Percentiles rank a stretch among this genome's conserved stretches.
These are phyloP conservation scores for Rana temporaria DNA, from an alignment of 2,113 vertebrate species.

Conservation along the genomic window DNA sequence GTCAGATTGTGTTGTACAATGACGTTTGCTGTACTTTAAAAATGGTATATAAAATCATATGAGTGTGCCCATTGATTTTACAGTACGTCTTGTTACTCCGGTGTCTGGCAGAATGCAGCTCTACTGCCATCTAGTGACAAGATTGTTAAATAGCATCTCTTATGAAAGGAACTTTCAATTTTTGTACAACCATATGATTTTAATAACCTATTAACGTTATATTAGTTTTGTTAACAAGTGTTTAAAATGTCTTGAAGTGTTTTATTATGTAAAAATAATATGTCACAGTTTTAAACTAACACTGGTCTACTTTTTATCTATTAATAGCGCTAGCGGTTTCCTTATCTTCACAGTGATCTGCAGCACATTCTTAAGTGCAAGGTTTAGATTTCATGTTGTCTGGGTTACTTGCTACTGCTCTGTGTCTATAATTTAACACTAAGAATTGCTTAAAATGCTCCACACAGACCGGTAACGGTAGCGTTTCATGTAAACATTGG, in stretches of 20 bases:
- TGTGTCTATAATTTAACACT: conserved; percentile 36
- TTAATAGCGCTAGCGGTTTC: neutral
- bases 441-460: conserved; percentile 16
- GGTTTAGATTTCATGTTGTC: neutral
- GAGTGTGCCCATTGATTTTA: no score
- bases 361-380: conserved; percentile 38
- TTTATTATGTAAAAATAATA: neutral
- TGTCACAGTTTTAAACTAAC: neutral
- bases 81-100: no score
- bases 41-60: no score
- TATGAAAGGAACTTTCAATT: no score
- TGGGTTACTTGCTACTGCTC: conserved; percentile 2
- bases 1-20: no score
- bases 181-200: neutral
- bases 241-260: neutral
- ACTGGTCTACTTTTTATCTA: neutral
- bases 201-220: neutral
- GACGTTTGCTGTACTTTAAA: no score
- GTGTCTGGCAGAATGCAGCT: neutral
- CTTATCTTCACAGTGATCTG: conserved; percentile 1
- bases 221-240: neutral
- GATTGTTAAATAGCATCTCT: no score
- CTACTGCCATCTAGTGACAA: conserved; percentile 40
- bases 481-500: conserved; percentile 61
- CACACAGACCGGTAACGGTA: conserved; percentile 24